Evolutionary conservation across 2,888 invertebrate genomes (phyloP), one percentile per base, ranked within the genome.

Genomic region (Hypomecis punctinalis): DNA sequence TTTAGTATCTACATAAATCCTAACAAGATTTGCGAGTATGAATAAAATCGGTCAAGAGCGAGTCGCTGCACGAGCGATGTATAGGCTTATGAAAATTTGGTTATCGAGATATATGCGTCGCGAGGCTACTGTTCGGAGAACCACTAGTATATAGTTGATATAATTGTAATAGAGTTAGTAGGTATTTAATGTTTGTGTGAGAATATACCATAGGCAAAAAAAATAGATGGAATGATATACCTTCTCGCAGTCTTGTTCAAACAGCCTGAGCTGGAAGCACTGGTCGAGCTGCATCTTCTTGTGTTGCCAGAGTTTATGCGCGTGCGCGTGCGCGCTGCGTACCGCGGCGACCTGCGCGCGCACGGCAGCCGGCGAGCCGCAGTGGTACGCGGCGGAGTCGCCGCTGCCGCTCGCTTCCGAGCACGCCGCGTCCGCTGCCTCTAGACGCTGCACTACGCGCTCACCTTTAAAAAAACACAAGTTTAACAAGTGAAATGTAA

Each of bases 241-340:
- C 95, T 98, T 99, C 86, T 99, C 98, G 76, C 99, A 99, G 86
- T 99, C 99, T 85, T 98, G 98, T 89, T 99, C 99, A 84, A 99
- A 99, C 52, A 99, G 95, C 55, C 99, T 94, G 76, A 99, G 94
- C 86, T 99, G 99, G 84, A 99, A 98, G 85, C 99, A 98, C 88
- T 99, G 99, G 83, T 99, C 99, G 70, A 99, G 94, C 87, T 98
- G 97, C 79, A 97, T 95, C 83, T 98, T 97, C 85, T 99, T 98
- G 79, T 97, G 97, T 82, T 98, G 98, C 99, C 99, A 99, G 63
- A 98, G 93, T 79, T 98, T 98, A 70, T 98, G 95, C 53, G 99
- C 95, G 81, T 98, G 97, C 82, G 98, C 97, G 80, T 98, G 97
- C 0, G 97, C 97, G 5, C 97, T 96, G 74, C 98, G 97, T 36